Evolutionary conservation across 2,888 invertebrate species (phyloP).

Genomic region (Falcaria lacertinaria): DNA sequence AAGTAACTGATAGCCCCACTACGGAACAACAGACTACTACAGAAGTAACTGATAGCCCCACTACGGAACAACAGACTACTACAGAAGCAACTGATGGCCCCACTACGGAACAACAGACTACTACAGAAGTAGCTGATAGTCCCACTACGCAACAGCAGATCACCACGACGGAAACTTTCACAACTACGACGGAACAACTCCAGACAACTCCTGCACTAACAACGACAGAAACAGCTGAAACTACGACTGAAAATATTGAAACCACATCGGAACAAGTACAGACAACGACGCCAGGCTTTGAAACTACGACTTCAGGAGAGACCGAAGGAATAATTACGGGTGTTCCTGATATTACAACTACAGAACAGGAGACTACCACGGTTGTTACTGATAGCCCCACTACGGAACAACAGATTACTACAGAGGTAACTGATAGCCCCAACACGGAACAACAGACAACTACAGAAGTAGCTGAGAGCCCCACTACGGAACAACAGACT

Average conservation of each 20-base stretch:
- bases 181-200: too few relatives aligned
- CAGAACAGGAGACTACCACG: too few relatives aligned
- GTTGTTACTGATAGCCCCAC: constrained; percentile 18
- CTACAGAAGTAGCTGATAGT: not conserved
- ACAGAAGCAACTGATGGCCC: not conserved
- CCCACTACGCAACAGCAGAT: constrained; percentile 1
- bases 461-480: not conserved
- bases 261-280: not conserved
- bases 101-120: not conserved
- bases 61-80: not conserved
- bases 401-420: too few relatives aligned
- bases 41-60: constrained; percentile 5
- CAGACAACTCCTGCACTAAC: not conserved
- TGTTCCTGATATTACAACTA: too few relatives aligned
- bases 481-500: constrained; percentile 1
- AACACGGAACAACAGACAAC: constrained; percentile 1
- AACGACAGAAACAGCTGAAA: not conserved
- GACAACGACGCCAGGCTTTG: constrained; percentile 2
- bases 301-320: constrained; percentile 22
- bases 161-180: too few relatives aligned
- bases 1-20: not conserved
- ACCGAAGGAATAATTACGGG: constrained; percentile 19
- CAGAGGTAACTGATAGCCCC: not conserved
- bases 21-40: constrained; percentile 1
- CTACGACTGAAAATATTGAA: not conserved